Evolutionary conservation across 2,888 invertebrate genomes (phyloP), one percentile per base, ranked within the genome.

Genomic region (Drosophila crucigera): DNA sequence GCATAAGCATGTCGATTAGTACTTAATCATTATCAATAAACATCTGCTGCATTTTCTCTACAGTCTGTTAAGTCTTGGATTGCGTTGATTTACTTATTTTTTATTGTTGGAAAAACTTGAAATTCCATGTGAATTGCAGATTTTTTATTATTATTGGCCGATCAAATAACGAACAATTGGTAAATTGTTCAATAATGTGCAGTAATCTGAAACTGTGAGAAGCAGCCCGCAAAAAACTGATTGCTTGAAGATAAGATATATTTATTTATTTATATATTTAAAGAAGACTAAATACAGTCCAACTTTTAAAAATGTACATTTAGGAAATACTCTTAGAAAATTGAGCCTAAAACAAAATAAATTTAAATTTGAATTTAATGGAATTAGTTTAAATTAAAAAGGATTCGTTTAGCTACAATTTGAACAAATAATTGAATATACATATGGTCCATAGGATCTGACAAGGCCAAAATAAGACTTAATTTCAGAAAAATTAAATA

Each of bases 121-220:
- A 31, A 33, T 53, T 53, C 4, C 11, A 52, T 3, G n/a, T 52
- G 30, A 53, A 22, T 31, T 4, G 4, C 22, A 9, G 22, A 16
- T 16, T 2, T 10, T 22, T 25, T 22, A 6, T 16, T 54, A 4
- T 25, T 35, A 25, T 35, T 28, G 11, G 6, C 11, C 55, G 11
- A 54, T 55, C 35, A 25, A 19, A 55, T 25, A 37, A 11, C 37
- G 14, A n/a, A 7, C 9, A 39, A 19, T 6, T 47, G 14, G 7
- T 14, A 19, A 54, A 35, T 54, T 35, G 19, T 16, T 35, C 31
- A 19, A 6, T 28, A 35, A 54, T 19, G 19, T 28, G 35, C 4
- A 28, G 39, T 14, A 56, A 56, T 39, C 14, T 28, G 28, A 56
- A 39, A 56, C 56, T 56, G n/a, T n/a, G 39, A 56, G 28, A 39